Conservation (phyloP, 1,140 invertebrate genomes). For the Tetramorium parvispinum region DNA sequence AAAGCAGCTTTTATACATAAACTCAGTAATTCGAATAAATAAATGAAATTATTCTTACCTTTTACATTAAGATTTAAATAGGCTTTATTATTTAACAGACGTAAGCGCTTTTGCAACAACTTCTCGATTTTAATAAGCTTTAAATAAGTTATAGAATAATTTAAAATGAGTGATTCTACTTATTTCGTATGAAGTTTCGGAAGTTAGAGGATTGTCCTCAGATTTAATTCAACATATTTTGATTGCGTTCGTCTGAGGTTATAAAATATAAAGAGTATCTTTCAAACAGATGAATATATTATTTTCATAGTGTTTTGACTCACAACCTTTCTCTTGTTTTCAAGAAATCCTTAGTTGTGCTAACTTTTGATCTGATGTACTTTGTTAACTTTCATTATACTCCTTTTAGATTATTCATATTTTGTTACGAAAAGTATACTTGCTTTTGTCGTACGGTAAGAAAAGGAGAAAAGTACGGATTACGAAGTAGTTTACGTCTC, state of each 20-base stretch:
- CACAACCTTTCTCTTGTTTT: slow-evolving; percentile 1
- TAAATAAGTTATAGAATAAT: not conserved
- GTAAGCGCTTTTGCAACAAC: not conserved
- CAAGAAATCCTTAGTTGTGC: slow-evolving; percentile 1
- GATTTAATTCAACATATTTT: not conserved
- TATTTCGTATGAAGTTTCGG: not conserved
- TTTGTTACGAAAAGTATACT: slow-evolving; percentile 17
- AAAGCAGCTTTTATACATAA: not conserved
- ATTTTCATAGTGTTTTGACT: not conserved
- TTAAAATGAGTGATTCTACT: not conserved
- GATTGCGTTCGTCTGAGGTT: not conserved
- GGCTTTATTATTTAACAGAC: slow-evolving; percentile 13
- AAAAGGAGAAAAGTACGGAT: slow-evolving; percentile 24
- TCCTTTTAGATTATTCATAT: slow-evolving; percentile 33
- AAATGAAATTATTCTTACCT: slow-evolving; percentile 23
- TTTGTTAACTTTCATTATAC: slow-evolving; percentile 25
- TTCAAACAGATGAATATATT: slow-evolving; percentile 18
- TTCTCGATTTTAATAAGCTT: slow-evolving; percentile 16
- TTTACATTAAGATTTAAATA: not conserved
- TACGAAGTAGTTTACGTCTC: slow-evolving; percentile 50
- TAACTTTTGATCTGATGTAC: slow-evolving; percentile 41
- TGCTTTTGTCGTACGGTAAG: slow-evolving; percentile 10
- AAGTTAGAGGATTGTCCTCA: not conserved
- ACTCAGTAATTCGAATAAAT: not conserved
- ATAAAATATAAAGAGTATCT: not conserved